Evolutionary conservation across 2,113 vertebrate genomes (phyloP), one percentile per base, ranked within the genome.

Genomic region (Sylvietta virens): DNA sequence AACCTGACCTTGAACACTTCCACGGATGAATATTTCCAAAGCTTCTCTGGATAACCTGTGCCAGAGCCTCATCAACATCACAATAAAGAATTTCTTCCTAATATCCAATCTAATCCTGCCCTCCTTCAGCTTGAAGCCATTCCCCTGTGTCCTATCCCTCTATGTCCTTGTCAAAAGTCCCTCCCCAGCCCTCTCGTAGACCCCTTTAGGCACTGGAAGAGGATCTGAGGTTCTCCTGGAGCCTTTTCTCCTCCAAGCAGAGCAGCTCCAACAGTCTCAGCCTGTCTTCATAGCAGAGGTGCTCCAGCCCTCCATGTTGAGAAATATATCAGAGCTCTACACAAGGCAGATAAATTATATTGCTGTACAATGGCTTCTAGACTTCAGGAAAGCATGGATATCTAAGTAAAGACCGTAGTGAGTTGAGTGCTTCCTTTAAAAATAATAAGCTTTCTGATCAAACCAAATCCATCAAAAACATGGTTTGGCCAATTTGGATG

Each of bases 111-210:
- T 35, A 54, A 40, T 18, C 21, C 16, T 54, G 8, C 21, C 18
- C 8, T 35, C 15, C n/a, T 54, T 27, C n/a, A 48, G 4, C 15
- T 54, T 35, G 35, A 69, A 61, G 9, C 12, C n/a, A 33, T 48
- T 61, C 6, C 4, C 3, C 12, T 5, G 2, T 40, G 30, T 40
- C 40, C 17, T 27, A 19, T 31, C n/a, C 8, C 10, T 54, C 11
- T 31, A 13, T 10, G 15, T 22, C 47, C 30, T 33, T 35, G 7
- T 10, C 21, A 42, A 31, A 82, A 54, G 24, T 31, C 22, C 24
- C n/a, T 40, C 6, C 5, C 16, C 24, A 12, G 4, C 9, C 7
- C 3, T 82, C 17, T 74, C 0, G 0, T 26, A 47, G 14, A 4
- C 11, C 6, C 5, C 9, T 89, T 47, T 24, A 35, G n/a, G 13